phyloP scores from a whole-genome alignment of 2,888 invertebrate genomes.

The Athrips mouffetella region DNA sequence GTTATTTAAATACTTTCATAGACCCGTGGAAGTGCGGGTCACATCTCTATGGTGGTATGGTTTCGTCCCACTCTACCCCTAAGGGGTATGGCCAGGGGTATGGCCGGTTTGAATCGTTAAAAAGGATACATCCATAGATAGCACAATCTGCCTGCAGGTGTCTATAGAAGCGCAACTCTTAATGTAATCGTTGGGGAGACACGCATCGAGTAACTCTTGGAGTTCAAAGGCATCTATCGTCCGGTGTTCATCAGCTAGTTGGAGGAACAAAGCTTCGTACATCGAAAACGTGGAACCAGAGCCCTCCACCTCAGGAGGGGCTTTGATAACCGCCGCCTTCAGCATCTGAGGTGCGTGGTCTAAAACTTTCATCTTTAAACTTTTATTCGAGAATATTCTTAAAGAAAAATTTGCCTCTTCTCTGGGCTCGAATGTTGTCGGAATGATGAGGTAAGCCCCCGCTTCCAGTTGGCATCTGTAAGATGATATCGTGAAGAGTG shows the following conservation, averaged over 20 bases:
- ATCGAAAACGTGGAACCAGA: conserved; percentile 83
- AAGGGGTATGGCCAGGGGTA: too few relatives aligned
- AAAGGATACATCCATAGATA: conserved; percentile 92
- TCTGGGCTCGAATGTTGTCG: conserved; percentile 94
- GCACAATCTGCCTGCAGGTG: conserved; percentile 92
- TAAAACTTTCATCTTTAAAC: conserved; percentile 85
- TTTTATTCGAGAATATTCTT: conserved; percentile 87
- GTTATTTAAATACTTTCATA: too few relatives aligned
- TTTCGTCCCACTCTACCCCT: too few relatives aligned
- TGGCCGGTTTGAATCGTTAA: not conserved
- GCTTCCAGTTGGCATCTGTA: conserved; percentile 87
- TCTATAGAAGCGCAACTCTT: conserved; percentile 96
- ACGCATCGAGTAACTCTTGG: conserved; percentile 92
- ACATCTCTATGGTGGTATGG: too few relatives aligned
- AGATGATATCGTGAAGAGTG: conserved; percentile 9
- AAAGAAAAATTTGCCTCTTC: conserved; percentile 94
- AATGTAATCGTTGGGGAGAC: conserved; percentile 95
- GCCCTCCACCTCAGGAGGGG: conserved; percentile 82
- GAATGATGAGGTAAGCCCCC: conserved; percentile 90
- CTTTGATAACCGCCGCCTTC: conserved; percentile 87
- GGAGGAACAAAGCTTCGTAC: conserved; percentile 93
- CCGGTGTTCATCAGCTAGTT: conserved; percentile 92
- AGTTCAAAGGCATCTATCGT: conserved; percentile 94
- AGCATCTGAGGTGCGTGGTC: conserved; percentile 83
- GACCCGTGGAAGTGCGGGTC: too few relatives aligned